Base-by-base conservation (phyloP, 2,888 invertebrate genomes). In the Mesoligia furuncula region DNA sequence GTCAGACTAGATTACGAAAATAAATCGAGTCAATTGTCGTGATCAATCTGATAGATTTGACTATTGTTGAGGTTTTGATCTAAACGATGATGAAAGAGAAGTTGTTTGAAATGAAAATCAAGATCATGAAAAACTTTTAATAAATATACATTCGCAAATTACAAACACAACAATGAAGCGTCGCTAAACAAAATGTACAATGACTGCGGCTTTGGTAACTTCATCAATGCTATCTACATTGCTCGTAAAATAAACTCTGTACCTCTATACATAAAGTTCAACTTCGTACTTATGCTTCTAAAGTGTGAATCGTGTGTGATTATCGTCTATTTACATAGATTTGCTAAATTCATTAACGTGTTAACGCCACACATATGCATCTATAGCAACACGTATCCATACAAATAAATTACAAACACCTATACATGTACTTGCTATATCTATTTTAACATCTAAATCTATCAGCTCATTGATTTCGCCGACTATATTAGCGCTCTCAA, bases 161-260 rank as follows among this genome's bases (percentile, higher is more conserved):
- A 92, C 94, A 95, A 95, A 95, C 94, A 94, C 91, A 95, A 95
- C 95, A 95, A 94, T 90, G 89, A 91, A 90, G 89, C 84, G 75
- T 90, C 84, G 85, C 90, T 90, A 90, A 89, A 91, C 87, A 90
- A 85, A 87, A 85, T 88, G 76, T 87, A 86, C 79, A 83, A 85
- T 90, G 81, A 87, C 80, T 61, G 82, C 87, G 87, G 87, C 88
- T 85, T 87, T 87, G 75, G 86, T 87, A 85, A 87, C 84, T 83
- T 75, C 73, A 80, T 84, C 66, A 82, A 84, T 83, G 80, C 73
- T 81, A 84, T 82, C 80, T 79, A 78, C 77, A 76, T 77, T 76
- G 72, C 64, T 66, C 54, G 45, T 79, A 83, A 70, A 75, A 74
- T 75, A 64, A 66, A 77, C 79, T 80, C 65, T 85, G 79, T 81